Evolutionary conservation across 2,113 vertebrate species (phyloP), one percentile per base, ranked within the genome.

Genomic region (Sakesphorus luctuosus): DNA sequence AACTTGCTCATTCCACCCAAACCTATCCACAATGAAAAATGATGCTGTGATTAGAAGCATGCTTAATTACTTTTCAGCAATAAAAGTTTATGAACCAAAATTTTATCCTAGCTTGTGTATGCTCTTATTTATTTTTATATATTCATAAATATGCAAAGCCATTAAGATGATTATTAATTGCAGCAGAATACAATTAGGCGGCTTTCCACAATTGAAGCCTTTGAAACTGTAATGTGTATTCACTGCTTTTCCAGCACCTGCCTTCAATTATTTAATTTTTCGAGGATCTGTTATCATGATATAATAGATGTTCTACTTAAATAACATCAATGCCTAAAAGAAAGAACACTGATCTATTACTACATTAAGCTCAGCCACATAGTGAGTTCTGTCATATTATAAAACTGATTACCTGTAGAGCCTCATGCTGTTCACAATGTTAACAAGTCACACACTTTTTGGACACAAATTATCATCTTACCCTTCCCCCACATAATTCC

Each of bases 121-220:
- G 90, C 84, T 72, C 85, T 95, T 96, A 83, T 91, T 94, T 96
- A 87, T 95, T 95, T 96, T 96, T 82, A 91, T 86, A 86, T 84
- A 86, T 72, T 90, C 94, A 96, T 96, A 95, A 96, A 96, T 93
- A 96, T 90, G 92, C 73, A 96, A 84, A 97, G 73, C 88, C 80
- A 93, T 95, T 96, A 94, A 92, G 90, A 93, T 93, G 11, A 90
- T 94, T 96, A 95, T 94, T 95, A 96, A 97, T 95, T 94, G 88
- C 92, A 89, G 55, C 85, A 91, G 90, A 92, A 96, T 80, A 84
- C 83, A 96, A 96, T 96, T 96, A 93, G 69, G 20, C 77, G 40
- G 74, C 63, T 96, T 85, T 92, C 87, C 76, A 88, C 92, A 92
- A 69, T 25, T 71, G 40, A 55, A 84, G n/a, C 19, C 87, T 85